These are phyloP conservation scores for Drosophila arawakana DNA, from an alignment of 1,140 invertebrate species.

Conservation along the genomic window DNA sequence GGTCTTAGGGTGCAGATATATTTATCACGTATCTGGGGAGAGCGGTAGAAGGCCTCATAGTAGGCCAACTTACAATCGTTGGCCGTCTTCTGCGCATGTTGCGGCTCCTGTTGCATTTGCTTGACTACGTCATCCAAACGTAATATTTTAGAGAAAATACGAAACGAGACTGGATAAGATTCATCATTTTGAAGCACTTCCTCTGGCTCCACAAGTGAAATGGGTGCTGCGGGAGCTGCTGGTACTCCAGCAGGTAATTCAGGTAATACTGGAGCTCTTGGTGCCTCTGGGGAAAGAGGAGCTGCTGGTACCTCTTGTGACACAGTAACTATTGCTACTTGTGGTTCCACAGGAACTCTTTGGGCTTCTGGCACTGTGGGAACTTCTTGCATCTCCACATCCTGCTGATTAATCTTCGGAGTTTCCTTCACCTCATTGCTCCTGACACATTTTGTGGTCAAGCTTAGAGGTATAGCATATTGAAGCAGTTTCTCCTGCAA, in stretches of 20 bases:
- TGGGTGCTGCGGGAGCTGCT: not conserved
- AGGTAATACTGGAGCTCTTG: not conserved
- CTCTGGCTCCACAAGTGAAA: not conserved
- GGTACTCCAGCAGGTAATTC: not conserved
- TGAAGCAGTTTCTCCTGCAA: conserved; percentile 21
- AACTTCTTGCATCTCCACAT: not conserved
- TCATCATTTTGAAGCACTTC: not conserved
- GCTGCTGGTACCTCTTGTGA: not conserved
- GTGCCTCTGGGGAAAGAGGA: not conserved
- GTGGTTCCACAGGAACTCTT: not conserved
- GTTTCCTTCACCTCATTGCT: not conserved
- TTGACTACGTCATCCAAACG: conserved; percentile 34
- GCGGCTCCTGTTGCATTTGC: conserved; percentile 33
- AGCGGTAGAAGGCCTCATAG: conserved; percentile 39
- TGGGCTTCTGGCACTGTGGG: too few relatives aligned
- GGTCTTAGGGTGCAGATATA: conserved; percentile 23
- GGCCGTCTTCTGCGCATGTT: not conserved
- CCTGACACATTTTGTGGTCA: not conserved
- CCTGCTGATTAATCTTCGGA: not conserved
- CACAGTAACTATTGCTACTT: not conserved
- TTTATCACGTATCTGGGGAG: conserved; percentile 37
- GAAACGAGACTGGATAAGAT: conserved; percentile 33
- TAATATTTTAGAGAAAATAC: conserved; percentile 29
- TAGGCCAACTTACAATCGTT: conserved; percentile 23
- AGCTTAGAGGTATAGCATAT: conserved; percentile 21